phyloP scores from a whole-genome alignment of 2,113 vertebrate species.

The Vulpes ferrilata region DNA sequence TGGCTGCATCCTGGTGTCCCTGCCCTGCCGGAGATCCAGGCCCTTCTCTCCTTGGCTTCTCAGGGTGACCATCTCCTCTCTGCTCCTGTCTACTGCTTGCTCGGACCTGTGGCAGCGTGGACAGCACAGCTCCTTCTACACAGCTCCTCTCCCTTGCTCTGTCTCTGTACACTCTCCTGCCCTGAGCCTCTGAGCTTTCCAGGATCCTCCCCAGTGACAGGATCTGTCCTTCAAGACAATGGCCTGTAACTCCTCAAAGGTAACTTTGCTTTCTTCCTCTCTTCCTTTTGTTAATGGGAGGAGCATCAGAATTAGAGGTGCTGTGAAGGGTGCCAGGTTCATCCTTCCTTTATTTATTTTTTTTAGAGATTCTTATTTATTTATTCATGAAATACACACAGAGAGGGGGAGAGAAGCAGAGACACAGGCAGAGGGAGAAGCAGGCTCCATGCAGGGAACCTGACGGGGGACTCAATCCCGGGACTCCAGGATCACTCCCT shows the following conservation, averaged over 20 bases:
- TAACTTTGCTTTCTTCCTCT: background rate
- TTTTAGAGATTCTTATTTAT: too few relatives aligned
- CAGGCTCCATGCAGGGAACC: too few relatives aligned
- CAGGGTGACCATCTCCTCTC: too few relatives aligned
- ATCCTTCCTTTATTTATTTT: background rate
- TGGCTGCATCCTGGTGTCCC: background rate
- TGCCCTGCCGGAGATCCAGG: background rate
- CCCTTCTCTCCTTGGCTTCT: background rate
- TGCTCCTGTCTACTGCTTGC: background rate
- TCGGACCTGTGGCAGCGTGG: accelerated
- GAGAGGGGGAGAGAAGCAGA: too few relatives aligned
- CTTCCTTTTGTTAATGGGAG: background rate
- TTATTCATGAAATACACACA: too few relatives aligned
- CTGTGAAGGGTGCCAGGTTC: background rate
- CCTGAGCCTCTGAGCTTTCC: background rate
- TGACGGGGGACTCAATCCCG: too few relatives aligned
- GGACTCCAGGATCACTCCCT: too few relatives aligned
- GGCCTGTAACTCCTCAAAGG: background rate
- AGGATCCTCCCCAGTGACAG: background rate
- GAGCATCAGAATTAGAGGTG: background rate
- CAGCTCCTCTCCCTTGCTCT: background rate
- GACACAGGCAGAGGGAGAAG: too few relatives aligned
- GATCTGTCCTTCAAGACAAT: background rate
- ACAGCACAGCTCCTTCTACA: background rate
- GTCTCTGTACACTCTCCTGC: background rate